A percentile compares a stretch with the other conserved stretches of the same genome.
Evolutionary conservation across 2,113 vertebrate species (phyloP).

Genomic region (Cynopterus brachyotis): DNA sequence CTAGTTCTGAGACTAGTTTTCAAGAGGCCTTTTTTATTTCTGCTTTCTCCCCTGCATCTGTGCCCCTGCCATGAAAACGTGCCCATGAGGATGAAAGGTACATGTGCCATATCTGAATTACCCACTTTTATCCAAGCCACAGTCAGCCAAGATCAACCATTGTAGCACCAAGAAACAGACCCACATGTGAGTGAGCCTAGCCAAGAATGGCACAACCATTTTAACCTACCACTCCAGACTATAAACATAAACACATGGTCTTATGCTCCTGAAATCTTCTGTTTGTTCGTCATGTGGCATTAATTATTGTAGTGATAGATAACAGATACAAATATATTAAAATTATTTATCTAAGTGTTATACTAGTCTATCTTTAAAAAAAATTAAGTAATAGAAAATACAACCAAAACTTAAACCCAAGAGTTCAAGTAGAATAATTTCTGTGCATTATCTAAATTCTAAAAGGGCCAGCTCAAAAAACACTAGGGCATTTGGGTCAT

Average conservation of each 20-base stretch:
- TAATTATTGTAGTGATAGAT: neutral
- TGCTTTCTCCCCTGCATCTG: neutral
- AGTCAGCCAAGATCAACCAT: neutral
- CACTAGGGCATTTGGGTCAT: neutral
- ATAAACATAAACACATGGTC: neutral
- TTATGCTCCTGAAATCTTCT: neutral
- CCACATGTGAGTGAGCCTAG: neutral
- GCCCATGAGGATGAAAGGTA: neutral
- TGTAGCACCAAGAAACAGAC: neutral
- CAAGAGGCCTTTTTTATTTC: neutral
- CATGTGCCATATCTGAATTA: neutral
- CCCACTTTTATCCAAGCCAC: neutral
- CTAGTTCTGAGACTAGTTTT: neutral
- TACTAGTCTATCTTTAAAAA: neutral
- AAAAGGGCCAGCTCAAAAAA: neutral
- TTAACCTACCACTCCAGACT: neutral
- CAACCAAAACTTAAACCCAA: slow-evolving; percentile 16
- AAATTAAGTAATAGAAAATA: slow-evolving; percentile 23
- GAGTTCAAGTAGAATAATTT: slow-evolving; percentile 5
- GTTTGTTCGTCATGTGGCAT: neutral
- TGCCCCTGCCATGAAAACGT: neutral
- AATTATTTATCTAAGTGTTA: slow-evolving; percentile 33
- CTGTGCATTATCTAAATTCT: slow-evolving; percentile 5
- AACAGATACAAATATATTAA: neutral
- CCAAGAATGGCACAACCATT: neutral